Percentiles rank a stretch among this genome's conserved stretches.
Evolutionary conservation across 1,140 invertebrate genomes (phyloP).

Genomic region (Bombus impatiens): DNA sequence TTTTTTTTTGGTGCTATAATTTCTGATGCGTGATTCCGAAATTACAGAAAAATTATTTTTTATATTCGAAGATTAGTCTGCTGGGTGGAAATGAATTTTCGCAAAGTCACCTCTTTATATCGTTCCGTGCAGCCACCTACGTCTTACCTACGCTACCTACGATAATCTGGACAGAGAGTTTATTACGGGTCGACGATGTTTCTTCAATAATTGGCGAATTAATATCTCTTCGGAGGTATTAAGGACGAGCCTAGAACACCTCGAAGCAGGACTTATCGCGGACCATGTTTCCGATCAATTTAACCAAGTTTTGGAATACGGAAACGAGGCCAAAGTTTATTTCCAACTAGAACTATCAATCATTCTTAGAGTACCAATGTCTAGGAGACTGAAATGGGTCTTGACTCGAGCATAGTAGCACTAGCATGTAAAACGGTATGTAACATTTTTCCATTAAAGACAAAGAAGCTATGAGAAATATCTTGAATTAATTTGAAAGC

Average conservation of each 20-base stretch:
- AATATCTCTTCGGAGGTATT: constrained; percentile 26
- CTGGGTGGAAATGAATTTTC: not conserved
- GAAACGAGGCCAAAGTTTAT: not conserved
- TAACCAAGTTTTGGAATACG: not conserved
- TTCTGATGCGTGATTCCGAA: not conserved
- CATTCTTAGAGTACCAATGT: not conserved
- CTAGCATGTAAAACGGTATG: not conserved
- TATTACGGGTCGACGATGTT: constrained; percentile 3
- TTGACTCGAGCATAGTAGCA: no score
- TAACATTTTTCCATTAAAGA: not conserved
- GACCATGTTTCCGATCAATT: not conserved
- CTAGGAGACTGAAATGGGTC: not conserved
- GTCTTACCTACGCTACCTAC: not conserved
- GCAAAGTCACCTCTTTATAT: not conserved
- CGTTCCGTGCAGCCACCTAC: not conserved
- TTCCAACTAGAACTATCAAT: constrained; percentile 31
- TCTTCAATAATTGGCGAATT: constrained; percentile 35
- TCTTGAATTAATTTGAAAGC: no score
- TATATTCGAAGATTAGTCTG: not conserved
- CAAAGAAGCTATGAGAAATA: no score
- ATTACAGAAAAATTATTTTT: not conserved
- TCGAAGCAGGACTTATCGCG: constrained; percentile 25
- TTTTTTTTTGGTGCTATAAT: not conserved
- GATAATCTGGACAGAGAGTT: constrained; percentile 34
- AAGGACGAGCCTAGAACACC: not conserved